These are phyloP conservation scores for Agonopterix arenella DNA, from an alignment of 2,888 invertebrate genomes.

Conservation along the genomic window DNA sequence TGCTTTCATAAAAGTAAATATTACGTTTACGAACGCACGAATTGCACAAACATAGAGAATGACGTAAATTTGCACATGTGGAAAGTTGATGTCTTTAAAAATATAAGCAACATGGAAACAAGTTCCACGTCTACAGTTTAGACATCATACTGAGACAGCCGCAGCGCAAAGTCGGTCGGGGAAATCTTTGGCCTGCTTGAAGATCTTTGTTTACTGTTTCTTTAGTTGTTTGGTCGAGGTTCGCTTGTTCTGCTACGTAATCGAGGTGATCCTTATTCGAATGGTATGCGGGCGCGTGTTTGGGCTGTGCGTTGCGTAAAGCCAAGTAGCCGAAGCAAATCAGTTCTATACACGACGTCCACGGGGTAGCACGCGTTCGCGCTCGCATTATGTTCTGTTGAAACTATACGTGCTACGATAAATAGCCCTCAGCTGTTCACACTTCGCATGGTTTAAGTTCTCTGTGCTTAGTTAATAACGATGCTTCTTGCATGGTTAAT, in stretches of 20 bases:
- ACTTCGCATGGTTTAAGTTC: conserved; percentile 42
- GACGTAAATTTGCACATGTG: conserved; percentile 51
- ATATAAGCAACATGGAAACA: conserved; percentile 16
- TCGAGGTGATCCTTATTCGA: conserved; percentile 66
- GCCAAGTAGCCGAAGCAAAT: not conserved
- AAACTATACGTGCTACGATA: conserved; percentile 43
- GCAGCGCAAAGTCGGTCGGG: conserved; percentile 28
- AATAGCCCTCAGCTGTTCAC: conserved; percentile 38
- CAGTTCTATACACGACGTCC: conserved; percentile 21
- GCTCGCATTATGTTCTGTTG: conserved; percentile 17
- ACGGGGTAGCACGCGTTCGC: conserved; percentile 25
- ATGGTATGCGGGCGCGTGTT: conserved; percentile 55
- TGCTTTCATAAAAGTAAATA: not conserved
- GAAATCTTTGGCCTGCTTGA: conserved; percentile 27
- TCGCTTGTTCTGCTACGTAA: conserved; percentile 35
- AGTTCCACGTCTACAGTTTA: conserved; percentile 22
- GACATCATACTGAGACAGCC: conserved; percentile 8
- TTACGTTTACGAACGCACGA: conserved; percentile 2
- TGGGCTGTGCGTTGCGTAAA: conserved; percentile 32
- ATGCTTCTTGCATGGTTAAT: conserved; percentile 44
- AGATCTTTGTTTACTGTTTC: conserved; percentile 53
- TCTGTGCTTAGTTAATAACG: conserved; percentile 35
- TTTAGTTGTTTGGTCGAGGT: conserved; percentile 47
- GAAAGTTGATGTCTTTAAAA: conserved; percentile 11
- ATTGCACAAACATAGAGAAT: conserved; percentile 15